Evolutionary conservation across 64 coral and sea anemone species (phyloP), one percentile per base, ranked within the genome.

Genomic region (Hydrozoanthus tunicans): DNA sequence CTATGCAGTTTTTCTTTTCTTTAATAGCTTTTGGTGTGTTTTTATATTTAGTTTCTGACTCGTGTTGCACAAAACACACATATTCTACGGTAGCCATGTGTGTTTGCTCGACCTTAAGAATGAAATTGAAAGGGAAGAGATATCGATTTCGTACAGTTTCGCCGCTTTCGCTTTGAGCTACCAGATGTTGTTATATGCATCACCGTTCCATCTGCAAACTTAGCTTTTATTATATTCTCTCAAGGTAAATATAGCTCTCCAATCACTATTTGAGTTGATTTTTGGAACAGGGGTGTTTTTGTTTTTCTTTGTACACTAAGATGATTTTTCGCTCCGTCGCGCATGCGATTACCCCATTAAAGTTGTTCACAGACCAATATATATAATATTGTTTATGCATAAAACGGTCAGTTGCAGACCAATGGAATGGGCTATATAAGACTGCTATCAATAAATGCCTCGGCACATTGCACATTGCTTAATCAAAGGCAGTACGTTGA

Each of bases 291-390:
- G n/a, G 5, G 32, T 43, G 6, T 81, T 81, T 81, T 79, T 81
- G 13, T 24, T 12, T 27, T 51, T 51, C 25, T 73, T 72, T 86
- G 23, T 72, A 13, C n/a, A 25, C 54, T 43, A n/a, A 58, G 17
- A 59, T 58, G 12, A 86, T 73, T 86, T 88, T 75, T 20, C 70
- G 55, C 54, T 14, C 66, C 23, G 56, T 27, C 74, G 68, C 23
- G 20, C 25, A 57, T 20, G 12, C 17, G 10, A 54, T 88, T 88
- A 74, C 4, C 58, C 54, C 1, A 73, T 58, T 32, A 32, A 12
- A 82, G 10, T 61, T 64, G 56, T 57, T 59, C 84, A 73, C 11
- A 73, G 68, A 75, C 69, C 84, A 88, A 88, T 88, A 88, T 75
- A 88, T 67, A 55, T 61, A 59, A 14, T 62, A 88, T 88, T 88